Conservation (phyloP, 2,113 vertebrate genomes). For the Pedionomus torquatus region DNA sequence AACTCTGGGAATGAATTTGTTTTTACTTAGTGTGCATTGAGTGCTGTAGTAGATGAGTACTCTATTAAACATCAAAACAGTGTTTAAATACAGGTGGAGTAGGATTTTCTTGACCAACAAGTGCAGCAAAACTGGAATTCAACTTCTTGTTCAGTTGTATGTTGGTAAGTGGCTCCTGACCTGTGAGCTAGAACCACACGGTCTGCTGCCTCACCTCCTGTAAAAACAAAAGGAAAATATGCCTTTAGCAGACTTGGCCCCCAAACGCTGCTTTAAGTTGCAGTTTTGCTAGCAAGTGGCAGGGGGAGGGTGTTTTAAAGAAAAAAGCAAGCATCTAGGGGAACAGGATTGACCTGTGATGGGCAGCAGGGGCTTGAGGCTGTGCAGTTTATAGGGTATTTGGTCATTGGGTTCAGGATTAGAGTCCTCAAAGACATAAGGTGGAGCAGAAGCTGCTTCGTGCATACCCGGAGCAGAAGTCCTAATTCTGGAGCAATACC, state of each 20-base stretch:
- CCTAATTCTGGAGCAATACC: background rate
- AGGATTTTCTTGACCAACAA: background rate
- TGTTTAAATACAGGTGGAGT: background rate
- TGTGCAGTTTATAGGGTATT: background rate
- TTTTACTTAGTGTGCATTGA: background rate
- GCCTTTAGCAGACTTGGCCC: background rate
- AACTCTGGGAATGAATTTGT: background rate
- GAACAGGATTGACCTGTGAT: background rate
- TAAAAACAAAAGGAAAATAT: background rate
- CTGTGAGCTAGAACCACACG: background rate
- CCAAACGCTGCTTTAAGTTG: background rate
- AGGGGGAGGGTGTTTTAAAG: accelerated
- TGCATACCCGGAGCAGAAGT: accelerated
- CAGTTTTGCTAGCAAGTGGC: background rate
- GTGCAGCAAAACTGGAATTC: background rate
- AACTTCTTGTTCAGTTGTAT: background rate
- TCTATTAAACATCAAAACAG: background rate
- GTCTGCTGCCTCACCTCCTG: background rate
- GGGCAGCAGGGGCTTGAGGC: background rate
- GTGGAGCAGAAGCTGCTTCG: background rate
- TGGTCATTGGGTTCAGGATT: background rate
- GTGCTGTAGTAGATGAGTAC: background rate
- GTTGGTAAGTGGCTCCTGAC: background rate
- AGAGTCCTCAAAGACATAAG: background rate
- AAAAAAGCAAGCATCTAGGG: background rate